Base-by-base conservation (phyloP, 1,140 invertebrate species). In the Callitettix versicolor region DNA sequence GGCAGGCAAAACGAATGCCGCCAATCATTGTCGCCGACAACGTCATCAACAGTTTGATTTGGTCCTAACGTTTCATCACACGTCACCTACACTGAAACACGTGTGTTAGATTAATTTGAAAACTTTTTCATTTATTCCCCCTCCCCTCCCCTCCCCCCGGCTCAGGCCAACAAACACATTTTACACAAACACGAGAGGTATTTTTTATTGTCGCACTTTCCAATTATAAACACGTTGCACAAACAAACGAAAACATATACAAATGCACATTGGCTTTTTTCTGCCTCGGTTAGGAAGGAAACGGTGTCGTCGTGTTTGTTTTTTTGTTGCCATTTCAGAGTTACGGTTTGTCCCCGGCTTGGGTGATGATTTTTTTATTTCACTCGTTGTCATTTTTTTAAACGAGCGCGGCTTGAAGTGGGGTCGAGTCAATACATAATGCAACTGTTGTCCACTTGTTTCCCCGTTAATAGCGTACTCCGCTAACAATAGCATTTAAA, bases 21-120 rank as follows among this genome's bases (percentile, higher is more conserved):
- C 34, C 52, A 38, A 53, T 42, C 50, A 52, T 38, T 11, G 42
- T 7, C 5, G 4, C 11, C 52, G 15, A 53, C 52, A 53, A 15
- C n/a, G 34, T 38, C 52, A 53, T 53, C 52, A 53, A 43, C 52
- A 53, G 24, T 53, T 53, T 53, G 52, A 53, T 53, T 53, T 53
- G 40, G 42, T 24, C 20, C 36, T 3, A 34, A 22, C 33, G 11
- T 42, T 41, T 53, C 52, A 53, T 41, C 51, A 53, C 51, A 17
- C 21, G 43, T 18, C 43, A 46, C 26, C 21, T 46, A 46, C 40
- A 12, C 21, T 21, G 26, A 18, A 6, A 11, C 14, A 22, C 41
- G 52, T 26, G 22, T 42, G 26, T 38, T 44, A 53, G 52, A 53
- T 53, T 53, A 53, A 53, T 53, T 53, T 44, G 40, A 44, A 53